Conservation (phyloP, 2,113 vertebrate genomes). For the Neodon shergylaensis region DNA sequence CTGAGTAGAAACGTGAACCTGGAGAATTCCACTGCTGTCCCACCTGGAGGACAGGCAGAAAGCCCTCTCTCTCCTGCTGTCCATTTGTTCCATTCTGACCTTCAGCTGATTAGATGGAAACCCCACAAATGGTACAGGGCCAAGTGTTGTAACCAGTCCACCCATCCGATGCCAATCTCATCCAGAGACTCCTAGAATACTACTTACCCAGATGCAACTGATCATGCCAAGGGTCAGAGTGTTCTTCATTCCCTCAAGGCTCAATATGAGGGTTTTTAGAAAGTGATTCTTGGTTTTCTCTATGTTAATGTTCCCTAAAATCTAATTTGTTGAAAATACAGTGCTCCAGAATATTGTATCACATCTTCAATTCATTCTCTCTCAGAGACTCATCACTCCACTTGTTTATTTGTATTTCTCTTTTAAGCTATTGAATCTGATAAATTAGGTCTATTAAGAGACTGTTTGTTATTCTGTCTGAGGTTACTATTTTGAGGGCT, state of each 20-base stretch:
- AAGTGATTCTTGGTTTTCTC: background rate
- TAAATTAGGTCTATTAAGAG: slow-evolving; percentile 73
- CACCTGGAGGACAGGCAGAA: background rate
- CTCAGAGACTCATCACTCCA: background rate
- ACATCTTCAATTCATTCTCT: background rate
- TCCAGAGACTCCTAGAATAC: background rate
- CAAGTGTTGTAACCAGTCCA: background rate
- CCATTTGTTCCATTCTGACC: background rate
- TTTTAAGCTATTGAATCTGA: slow-evolving; percentile 70
- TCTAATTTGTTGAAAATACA: background rate
- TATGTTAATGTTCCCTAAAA: background rate
- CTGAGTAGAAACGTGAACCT: background rate
- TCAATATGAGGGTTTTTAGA: background rate
- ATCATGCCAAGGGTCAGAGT: background rate
- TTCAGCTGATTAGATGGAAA: background rate
- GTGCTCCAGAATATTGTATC: background rate
- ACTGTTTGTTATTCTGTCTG: slow-evolving; percentile 71
- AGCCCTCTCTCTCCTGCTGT: background rate
- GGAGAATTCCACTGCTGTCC: background rate
- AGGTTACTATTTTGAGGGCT: slow-evolving; percentile 74
- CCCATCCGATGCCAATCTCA: background rate
- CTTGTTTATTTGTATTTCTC: slow-evolving; percentile 54
- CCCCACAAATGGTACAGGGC: background rate
- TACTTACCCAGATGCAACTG: background rate
- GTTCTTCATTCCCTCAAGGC: background rate